Base-by-base conservation (phyloP, 23 tunicate genomes). In the Oikopleura dioica region DNA sequence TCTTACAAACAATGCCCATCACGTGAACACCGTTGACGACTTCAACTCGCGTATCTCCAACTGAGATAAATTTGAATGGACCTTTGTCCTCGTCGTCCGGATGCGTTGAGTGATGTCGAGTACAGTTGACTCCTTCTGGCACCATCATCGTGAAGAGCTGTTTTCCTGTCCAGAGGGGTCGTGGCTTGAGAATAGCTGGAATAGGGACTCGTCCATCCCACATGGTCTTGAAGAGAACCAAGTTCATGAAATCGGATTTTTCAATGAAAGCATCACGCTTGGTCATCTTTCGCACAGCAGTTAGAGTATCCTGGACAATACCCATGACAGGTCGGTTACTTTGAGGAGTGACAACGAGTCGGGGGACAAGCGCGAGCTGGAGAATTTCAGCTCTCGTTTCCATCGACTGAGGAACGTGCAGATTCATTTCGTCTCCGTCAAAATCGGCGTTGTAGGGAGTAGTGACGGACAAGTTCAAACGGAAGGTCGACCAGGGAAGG, bases 111-210 rank as follows among this genome's bases (percentile, higher is more conserved):
- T 94, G 99, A 4, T 85, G 81, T 1, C 99, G 88, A 78, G 87
- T 83, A 68, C 99, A 94, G 78, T 94, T 94, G 32, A 94, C 87
- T 1, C 99, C 99, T 0, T 86, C 88, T 37, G 99, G 99, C 37
- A 94, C 78, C 77, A 94, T 94, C 38, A 94, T 78, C 2, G 95
- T 80, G 58, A 94, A 94, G 38, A 94, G 50, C 63, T 94, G 99
- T 79, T 94, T 94, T n/a, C 99, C 99, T 1, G 99, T 86, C 99
- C 99, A 94, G 79, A 94, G 78, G 36, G 99, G 99, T 81, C 87
- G 87, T 0, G 99, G 99, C 75, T 94, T 94, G 37, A 94, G 83
- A 21, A 94, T 83, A 4, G 95, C 95, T 12, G 99, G 99, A 59
- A 86, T 94, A 26, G 99, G 99, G 37, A 94, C 79, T 68, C 50